These are phyloP conservation scores for Saccostrea echinata DNA, from an alignment of 1,140 invertebrate species.

Conservation along the genomic window DNA sequence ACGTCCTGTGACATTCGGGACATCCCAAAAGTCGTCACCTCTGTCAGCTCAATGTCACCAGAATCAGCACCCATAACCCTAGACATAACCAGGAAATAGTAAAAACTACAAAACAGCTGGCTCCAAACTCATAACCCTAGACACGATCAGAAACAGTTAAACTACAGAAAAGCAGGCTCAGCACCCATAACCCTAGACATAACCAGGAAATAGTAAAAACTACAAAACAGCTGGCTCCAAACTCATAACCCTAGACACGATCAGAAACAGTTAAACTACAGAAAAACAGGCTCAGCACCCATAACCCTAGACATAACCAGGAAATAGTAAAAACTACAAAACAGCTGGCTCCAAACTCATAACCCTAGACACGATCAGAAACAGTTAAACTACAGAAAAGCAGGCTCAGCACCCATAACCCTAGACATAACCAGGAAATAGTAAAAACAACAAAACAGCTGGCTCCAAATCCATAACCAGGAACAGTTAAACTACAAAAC, in stretches of 20 bases:
- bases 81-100: neutral
- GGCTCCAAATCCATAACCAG: neutral
- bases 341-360: neutral
- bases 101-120: neutral
- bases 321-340: neutral
- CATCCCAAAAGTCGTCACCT: neutral
- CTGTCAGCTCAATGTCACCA: neutral
- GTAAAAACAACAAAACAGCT: neutral
- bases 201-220: neutral
- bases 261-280: neutral
- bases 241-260: neutral
- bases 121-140: neutral
- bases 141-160: neutral
- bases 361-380: neutral
- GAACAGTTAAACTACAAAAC: too few species aligned
- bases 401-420: neutral
- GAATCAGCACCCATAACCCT: neutral
- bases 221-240: neutral
- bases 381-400: too few species aligned
- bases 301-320: neutral
- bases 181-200: neutral
- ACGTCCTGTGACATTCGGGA: neutral
- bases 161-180: too few species aligned
- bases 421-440: neutral
- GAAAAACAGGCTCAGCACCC: neutral